A percentile compares a stretch with the other conserved stretches of the same genome.
phyloP scores from a whole-genome alignment of 2,113 vertebrate species.

The Gracilinanus agilis region DNA sequence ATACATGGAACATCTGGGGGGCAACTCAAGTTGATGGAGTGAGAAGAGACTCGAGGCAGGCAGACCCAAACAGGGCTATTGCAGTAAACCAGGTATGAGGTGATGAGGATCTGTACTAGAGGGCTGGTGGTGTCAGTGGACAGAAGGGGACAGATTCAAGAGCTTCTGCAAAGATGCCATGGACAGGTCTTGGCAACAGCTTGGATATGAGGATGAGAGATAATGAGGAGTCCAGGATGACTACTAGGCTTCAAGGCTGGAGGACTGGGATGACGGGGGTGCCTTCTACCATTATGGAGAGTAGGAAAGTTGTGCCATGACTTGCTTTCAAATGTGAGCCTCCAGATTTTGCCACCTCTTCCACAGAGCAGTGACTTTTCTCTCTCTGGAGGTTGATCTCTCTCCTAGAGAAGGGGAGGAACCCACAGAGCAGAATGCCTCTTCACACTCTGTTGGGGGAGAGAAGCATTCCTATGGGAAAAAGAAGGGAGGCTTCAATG shows the following conservation, averaged over 20 bases:
- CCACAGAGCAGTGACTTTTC: background rate
- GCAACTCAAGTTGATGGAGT: background rate
- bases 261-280: background rate
- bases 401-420: background rate
- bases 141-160: background rate
- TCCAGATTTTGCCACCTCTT: background rate
- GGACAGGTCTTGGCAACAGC: background rate
- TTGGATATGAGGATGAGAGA: background rate
- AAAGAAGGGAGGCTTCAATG: background rate
- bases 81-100: background rate
- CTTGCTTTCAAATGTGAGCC: background rate
- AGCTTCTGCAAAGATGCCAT: background rate
- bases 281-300: background rate
- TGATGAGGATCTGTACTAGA: background rate
- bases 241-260: background rate
- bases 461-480: background rate
- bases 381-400: background rate
- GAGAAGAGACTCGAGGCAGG: background rate
- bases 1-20: background rate
- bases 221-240: background rate
- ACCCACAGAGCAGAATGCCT: background rate
- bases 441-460: background rate
- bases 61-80: too few relatives aligned
- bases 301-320: background rate
- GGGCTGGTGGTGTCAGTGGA: background rate